phyloP scores from a whole-genome alignment of 2,888 invertebrate genomes.

The Lithophane leautieri region DNA sequence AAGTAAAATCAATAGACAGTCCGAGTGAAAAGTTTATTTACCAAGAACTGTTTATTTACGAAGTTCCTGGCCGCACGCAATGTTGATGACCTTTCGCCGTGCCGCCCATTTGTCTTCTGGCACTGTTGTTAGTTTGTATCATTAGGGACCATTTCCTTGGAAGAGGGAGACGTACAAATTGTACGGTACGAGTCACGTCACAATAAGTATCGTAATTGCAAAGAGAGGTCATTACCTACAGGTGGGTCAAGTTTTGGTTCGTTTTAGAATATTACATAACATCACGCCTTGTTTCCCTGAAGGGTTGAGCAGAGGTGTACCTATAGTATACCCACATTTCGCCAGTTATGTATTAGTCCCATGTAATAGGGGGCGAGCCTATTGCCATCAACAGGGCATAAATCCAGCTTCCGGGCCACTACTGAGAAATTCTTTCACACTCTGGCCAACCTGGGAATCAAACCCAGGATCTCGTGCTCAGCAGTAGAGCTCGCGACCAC shows the following conservation, averaged over 20 bases:
- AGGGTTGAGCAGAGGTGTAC: too few species aligned
- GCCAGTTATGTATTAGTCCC: too few species aligned
- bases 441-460: too few species aligned
- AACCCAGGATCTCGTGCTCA: too few species aligned
- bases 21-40: constrained; percentile 68
- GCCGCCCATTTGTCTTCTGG: constrained; percentile 51
- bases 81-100: constrained; percentile 64
- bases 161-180: constrained; percentile 39
- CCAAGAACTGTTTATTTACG: constrained; percentile 68
- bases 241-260: constrained; percentile 28
- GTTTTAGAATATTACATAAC: neutral
- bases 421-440: too few species aligned
- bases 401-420: too few species aligned
- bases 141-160: constrained; percentile 49
- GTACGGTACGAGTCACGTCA: constrained; percentile 17
- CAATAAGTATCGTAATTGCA: neutral
- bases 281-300: too few species aligned
- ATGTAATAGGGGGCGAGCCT: too few species aligned
- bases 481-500: too few species aligned
- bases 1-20: constrained; percentile 49
- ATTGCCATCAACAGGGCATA: too few species aligned
- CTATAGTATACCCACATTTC: too few species aligned
- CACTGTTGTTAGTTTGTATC: constrained; percentile 46
- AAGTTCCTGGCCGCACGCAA: constrained; percentile 66
- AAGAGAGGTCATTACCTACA: constrained; percentile 6